Conservation (phyloP, 2,888 invertebrate genomes). For the Drosophila ezoana region DNA sequence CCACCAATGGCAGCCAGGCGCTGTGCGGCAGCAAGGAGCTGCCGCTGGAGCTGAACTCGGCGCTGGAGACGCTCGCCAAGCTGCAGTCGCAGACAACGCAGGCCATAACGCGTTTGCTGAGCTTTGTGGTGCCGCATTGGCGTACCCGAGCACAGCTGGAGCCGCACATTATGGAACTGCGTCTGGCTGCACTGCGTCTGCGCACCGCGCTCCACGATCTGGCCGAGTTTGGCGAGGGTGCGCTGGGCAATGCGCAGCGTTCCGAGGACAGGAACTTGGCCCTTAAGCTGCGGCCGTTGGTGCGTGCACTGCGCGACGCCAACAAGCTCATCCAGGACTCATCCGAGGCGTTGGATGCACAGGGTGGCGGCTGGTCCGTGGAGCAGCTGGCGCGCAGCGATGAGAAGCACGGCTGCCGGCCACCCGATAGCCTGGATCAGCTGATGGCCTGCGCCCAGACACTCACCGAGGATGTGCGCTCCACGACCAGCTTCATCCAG, state of each 20-base stretch:
- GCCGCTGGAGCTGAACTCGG: constrained; percentile 90
- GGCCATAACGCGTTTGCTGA: constrained; percentile 91
- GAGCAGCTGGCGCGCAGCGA: constrained; percentile 87
- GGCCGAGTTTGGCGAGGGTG: constrained; percentile 94
- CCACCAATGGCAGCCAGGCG: constrained; percentile 38
- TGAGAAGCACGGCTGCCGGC: constrained; percentile 83
- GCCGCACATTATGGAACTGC: constrained; percentile 92
- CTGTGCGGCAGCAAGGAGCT: constrained; percentile 86
- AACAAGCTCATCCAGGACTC: constrained; percentile 92
- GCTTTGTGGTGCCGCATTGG: constrained; percentile 93
- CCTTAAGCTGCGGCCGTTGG: constrained; percentile 91
- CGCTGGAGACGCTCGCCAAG: constrained; percentile 90
- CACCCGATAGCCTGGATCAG: constrained; percentile 94
- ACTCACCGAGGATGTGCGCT: constrained; percentile 94
- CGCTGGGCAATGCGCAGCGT: constrained; percentile 93
- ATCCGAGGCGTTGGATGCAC: constrained; percentile 90
- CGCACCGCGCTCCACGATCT: constrained; percentile 94
- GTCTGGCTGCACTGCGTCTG: constrained; percentile 91
- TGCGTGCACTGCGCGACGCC: constrained; percentile 92
- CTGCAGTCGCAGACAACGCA: constrained; percentile 92
- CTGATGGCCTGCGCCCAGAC: constrained; percentile 94
- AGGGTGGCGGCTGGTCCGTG: constrained; percentile 92
- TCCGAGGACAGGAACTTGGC: constrained; percentile 92
- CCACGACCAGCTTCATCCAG: constrained; percentile 95
- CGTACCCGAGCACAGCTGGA: constrained; percentile 92